Conservation (phyloP, 2,113 vertebrate species). For the Probosciger aterrimus region DNA sequence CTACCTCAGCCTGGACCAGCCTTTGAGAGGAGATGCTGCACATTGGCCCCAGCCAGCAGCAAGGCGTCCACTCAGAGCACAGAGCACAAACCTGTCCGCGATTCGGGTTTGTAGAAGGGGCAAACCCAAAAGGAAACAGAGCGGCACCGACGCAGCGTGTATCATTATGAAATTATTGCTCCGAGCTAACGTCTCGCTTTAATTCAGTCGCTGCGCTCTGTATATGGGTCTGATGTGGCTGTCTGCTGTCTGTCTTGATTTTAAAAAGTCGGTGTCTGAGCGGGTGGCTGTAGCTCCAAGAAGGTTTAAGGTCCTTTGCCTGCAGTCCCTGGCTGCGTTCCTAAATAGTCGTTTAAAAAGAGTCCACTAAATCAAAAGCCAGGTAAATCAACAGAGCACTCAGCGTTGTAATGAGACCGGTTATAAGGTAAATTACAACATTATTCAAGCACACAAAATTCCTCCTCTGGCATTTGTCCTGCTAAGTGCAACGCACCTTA, state of each 20-base stretch:
- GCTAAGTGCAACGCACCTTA: slow-evolving; percentile 20
- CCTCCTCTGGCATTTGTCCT: slow-evolving; percentile 42
- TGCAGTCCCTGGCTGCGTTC: slow-evolving; percentile 20
- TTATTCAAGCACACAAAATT: slow-evolving; percentile 62
- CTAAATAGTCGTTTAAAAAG: not conserved
- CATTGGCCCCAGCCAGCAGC: not conserved
- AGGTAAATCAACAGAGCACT: slow-evolving; percentile 57
- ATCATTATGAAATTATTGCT: not conserved
- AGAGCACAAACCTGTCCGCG: accelerated
- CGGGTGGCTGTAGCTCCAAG: not conserved
- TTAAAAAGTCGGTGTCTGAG: not conserved
- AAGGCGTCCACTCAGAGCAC: not conserved
- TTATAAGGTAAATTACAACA: slow-evolving; percentile 59
- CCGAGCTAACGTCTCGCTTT: not conserved
- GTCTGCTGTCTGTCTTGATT: slow-evolving; percentile 38
- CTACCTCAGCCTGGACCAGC: not conserved
- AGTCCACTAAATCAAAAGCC: slow-evolving; percentile 53
- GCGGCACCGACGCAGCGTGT: accelerated
- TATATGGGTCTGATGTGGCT: not conserved
- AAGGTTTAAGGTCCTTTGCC: slow-evolving; percentile 27
- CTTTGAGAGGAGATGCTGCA: accelerated
- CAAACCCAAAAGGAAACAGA: not conserved
- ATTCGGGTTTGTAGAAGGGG: not conserved
- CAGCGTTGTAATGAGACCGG: not conserved
- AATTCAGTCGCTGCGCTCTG: not conserved